Percentiles rank a stretch among this genome's conserved stretches.
Evolutionary conservation across 2,888 invertebrate genomes (phyloP).

Genomic region (Oxycera nigricornis): DNA sequence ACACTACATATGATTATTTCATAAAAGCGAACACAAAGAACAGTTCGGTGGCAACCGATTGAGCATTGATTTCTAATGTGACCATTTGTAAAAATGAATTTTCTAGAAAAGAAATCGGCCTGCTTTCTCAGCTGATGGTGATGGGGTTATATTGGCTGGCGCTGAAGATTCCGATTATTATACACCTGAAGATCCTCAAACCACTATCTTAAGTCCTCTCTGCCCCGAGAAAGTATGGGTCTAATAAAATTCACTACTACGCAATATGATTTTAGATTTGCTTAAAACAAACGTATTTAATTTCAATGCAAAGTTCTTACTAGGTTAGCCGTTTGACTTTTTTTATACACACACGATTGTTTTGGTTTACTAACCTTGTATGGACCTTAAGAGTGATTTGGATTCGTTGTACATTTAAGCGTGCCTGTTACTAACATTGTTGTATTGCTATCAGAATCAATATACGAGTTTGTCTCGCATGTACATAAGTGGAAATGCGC

Average conservation of each 20-base stretch:
- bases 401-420: not conserved
- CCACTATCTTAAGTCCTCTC: conserved; percentile 71
- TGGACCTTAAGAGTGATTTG: not conserved
- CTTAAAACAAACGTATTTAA: conserved; percentile 29
- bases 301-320: conserved; percentile 34
- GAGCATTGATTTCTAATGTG: conserved; percentile 11
- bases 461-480: too few relatives aligned
- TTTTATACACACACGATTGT: conserved; percentile 35
- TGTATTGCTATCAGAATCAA: not conserved
- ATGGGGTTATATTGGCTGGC: conserved; percentile 52
- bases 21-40: not conserved
- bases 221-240: conserved; percentile 59
- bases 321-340: conserved; percentile 39
- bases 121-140: conserved; percentile 52
- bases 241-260: conserved; percentile 43
- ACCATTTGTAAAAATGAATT: conserved; percentile 40
- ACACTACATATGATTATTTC: not conserved
- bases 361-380: not conserved
- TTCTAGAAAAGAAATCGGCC: conserved; percentile 51
- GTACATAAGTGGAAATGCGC: too few relatives aligned
- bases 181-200: conserved; percentile 77
- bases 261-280: conserved; percentile 39
- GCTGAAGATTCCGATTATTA: conserved; percentile 81
- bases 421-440: not conserved
- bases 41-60: conserved; percentile 20